Conservation (phyloP, 64 coral and sea anemone genomes). For the Acropora yongei region DNA sequence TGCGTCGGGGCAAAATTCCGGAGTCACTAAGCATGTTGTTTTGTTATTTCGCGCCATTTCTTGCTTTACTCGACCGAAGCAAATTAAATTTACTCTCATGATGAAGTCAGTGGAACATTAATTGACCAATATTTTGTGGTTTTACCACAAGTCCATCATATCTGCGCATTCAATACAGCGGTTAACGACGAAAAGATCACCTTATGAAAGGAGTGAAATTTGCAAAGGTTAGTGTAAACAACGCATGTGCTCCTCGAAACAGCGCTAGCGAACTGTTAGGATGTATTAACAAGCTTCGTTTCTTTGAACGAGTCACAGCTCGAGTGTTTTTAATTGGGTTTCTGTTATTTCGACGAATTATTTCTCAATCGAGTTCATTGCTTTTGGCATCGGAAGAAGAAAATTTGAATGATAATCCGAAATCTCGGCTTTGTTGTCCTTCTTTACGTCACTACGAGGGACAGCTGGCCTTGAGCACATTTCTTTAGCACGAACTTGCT, state of each 20-base stretch:
- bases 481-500: constrained; percentile 15
- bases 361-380: not conserved
- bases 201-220: not conserved
- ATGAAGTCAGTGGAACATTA: not conserved
- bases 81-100: not conserved
- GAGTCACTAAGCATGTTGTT: constrained; percentile 26
- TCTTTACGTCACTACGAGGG: constrained; percentile 39
- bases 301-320: not conserved
- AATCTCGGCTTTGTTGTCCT: constrained; percentile 32
- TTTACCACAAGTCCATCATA: not conserved
- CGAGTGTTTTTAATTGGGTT: not conserved
- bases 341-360: not conserved
- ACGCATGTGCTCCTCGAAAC: constrained; percentile 33
- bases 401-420: not conserved
- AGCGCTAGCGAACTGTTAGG: not conserved
- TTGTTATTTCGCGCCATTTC: constrained; percentile 28
- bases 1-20: constrained; percentile 50
- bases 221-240: constrained; percentile 62
- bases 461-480: constrained; percentile 38
- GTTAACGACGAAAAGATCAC: constrained; percentile 23
- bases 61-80: constrained; percentile 1
- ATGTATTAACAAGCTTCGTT: not conserved
- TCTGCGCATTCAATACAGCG: not conserved
- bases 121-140: not conserved
- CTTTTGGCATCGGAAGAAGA: not conserved